A percentile compares a stretch with the other conserved stretches of the same genome.
These are phyloP conservation scores for Neria commutata DNA, from an alignment of 2,888 invertebrate genomes.

Conservation along the genomic window DNA sequence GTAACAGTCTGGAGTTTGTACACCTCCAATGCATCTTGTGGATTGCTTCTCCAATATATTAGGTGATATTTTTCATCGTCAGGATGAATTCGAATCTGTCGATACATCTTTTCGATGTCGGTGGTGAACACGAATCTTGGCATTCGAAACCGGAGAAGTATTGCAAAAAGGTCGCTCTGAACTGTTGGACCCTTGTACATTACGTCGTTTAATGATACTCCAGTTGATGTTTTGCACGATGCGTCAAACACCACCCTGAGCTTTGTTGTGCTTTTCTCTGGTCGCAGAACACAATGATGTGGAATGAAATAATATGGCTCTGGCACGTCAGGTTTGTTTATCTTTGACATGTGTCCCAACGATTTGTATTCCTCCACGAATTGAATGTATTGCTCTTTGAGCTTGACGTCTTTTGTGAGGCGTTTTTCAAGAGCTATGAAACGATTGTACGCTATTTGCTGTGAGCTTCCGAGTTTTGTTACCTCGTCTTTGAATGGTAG, in stretches of 20 bases:
- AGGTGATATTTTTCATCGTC: background rate
- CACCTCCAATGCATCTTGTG: slow-evolving; percentile 11
- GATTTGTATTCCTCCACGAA: slow-evolving; percentile 17
- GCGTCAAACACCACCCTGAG: background rate
- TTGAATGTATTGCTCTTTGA: slow-evolving; percentile 12
- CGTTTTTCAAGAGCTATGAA: slow-evolving; percentile 15
- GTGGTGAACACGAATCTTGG: background rate
- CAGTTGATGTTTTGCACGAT: background rate
- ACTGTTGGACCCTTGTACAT: slow-evolving; percentile 23
- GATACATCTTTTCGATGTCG: slow-evolving; percentile 8
- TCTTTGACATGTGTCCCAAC: slow-evolving; percentile 19
- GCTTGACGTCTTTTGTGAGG: slow-evolving; percentile 7
- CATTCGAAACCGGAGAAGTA: background rate
- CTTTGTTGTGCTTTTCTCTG: slow-evolving; percentile 1
- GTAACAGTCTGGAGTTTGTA: slow-evolving; percentile 7
- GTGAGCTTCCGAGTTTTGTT: slow-evolving; percentile 14
- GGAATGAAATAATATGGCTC: slow-evolving; percentile 5
- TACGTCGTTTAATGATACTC: background rate
- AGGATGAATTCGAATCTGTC: background rate
- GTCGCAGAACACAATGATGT: background rate
- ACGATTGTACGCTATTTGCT: background rate
- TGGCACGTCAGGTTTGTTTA: no score
- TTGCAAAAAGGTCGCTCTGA: slow-evolving; percentile 20
- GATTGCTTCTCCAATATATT: background rate
- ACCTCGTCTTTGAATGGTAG: slow-evolving; percentile 13